Conservation (phyloP, 2,888 invertebrate species). For the Eurois occulta region DNA sequence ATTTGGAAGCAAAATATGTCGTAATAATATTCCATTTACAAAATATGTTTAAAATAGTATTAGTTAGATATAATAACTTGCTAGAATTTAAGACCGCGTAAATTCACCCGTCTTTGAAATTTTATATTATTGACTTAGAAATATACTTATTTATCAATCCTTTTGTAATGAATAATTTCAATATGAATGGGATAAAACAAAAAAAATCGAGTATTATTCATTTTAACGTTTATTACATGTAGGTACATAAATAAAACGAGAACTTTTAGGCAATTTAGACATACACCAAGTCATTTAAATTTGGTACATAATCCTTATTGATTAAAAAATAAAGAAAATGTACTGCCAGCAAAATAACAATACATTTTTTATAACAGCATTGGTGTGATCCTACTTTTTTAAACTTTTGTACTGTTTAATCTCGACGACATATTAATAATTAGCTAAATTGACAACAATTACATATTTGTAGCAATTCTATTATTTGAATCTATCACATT, state of each 20-base stretch:
- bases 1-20: constrained; percentile 64
- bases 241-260: constrained; percentile 69
- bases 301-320: constrained; percentile 37
- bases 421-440: constrained; percentile 39
- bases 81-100: constrained; percentile 87
- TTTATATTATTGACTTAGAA: constrained; percentile 91
- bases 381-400: constrained; percentile 27
- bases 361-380: constrained; percentile 31
- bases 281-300: constrained; percentile 42
- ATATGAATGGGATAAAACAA: constrained; percentile 87
- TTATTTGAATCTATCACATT: constrained; percentile 56
- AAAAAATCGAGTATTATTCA: constrained; percentile 74
- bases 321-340: constrained; percentile 39
- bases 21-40: constrained; percentile 89
- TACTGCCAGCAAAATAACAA: constrained; percentile 45
- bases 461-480: constrained; percentile 22
- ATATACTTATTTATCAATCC: constrained; percentile 90
- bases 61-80: constrained; percentile 81
- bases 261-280: constrained; percentile 68
- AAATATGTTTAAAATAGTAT: constrained; percentile 85
- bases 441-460: constrained; percentile 51
- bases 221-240: constrained; percentile 79
- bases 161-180: constrained; percentile 88
- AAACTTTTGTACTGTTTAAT: constrained; percentile 62
- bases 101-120: constrained; percentile 90